These are phyloP conservation scores for Nannoperca obscura DNA, from an alignment of 2,797 vertebrate genomes.

Conservation along the genomic window DNA sequence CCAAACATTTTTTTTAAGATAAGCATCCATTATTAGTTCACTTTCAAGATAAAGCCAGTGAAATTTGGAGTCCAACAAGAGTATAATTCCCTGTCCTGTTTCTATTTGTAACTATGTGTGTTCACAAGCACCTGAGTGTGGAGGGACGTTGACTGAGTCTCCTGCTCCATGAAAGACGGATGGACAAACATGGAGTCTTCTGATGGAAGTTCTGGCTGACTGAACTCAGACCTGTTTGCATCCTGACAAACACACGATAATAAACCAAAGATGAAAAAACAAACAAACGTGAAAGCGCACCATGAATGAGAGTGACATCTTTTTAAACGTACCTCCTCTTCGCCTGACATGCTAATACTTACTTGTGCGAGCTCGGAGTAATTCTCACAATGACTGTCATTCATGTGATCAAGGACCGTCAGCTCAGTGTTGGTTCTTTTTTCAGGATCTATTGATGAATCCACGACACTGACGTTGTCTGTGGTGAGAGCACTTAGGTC, in stretches of 20 bases:
- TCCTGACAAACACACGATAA: slow-evolving; percentile 60
- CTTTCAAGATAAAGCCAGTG: slow-evolving; percentile 18
- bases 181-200: slow-evolving; percentile 81
- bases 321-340: not conserved
- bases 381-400: not conserved
- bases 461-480: slow-evolving; percentile 46
- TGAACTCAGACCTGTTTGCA: slow-evolving; percentile 46
- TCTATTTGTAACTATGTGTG: slow-evolving; percentile 22
- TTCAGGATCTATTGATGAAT: slow-evolving; percentile 51
- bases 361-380: slow-evolving; percentile 15
- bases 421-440: slow-evolving; percentile 27
- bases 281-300: not conserved
- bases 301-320: not conserved
- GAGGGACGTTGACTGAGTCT: slow-evolving; percentile 52
- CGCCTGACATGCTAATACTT: slow-evolving; percentile 18
- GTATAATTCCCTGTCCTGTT: not conserved
- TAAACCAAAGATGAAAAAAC: not conserved
- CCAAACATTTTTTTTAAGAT: slow-evolving; percentile 32
- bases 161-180: slow-evolving; percentile 48
- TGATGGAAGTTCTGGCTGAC: slow-evolving; percentile 73
- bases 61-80: slow-evolving; percentile 15
- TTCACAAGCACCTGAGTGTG: slow-evolving; percentile 68
- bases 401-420: not conserved
- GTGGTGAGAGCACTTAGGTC: slow-evolving; percentile 44
- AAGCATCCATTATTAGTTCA: slow-evolving; percentile 34